A percentile compares a stretch with the other conserved stretches of the same genome.
Evolutionary conservation across 2,113 vertebrate genomes (phyloP).

Genomic region (Pteronura brasiliensis): DNA sequence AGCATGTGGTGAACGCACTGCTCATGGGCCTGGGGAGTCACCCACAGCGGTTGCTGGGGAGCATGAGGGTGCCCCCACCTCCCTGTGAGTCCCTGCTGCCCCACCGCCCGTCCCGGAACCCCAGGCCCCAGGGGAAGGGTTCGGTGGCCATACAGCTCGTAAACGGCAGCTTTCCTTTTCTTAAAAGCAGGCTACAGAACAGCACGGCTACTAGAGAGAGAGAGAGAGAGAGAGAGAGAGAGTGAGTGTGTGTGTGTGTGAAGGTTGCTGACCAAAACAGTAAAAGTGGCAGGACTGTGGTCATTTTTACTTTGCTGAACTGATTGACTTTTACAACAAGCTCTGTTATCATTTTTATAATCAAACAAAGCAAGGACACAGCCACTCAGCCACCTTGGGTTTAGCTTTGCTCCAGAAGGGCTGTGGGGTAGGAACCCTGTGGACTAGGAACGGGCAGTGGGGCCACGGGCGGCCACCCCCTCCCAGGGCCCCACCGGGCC

Average conservation of each 20-base stretch:
- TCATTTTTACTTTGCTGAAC: not conserved
- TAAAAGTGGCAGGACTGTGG: not conserved
- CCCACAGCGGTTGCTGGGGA: not conserved
- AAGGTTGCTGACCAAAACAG: not conserved
- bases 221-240: no score
- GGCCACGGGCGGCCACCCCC: rapidly evolving
- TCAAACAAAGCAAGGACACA: not conserved
- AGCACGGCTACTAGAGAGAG: not conserved
- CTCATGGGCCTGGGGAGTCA: not conserved
- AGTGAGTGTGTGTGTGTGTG: not conserved
- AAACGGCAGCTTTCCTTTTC: not conserved
- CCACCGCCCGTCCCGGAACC: rapidly evolving
- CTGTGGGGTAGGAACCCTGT: no score
- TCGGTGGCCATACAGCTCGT: no score
- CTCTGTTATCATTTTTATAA: not conserved
- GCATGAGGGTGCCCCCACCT: not conserved
- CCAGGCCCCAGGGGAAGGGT: not conserved
- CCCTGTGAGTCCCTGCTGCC: not conserved
- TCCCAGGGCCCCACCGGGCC: not conserved
- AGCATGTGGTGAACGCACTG: not conserved
- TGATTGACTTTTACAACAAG: not conserved
- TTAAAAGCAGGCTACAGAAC: not conserved
- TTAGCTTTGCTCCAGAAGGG: not conserved
- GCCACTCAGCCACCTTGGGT: not conserved
- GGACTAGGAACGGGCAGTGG: not conserved